Evolutionary conservation across 2,797 vertebrate genomes (phyloP), one percentile per base, ranked within the genome.

Genomic region (Coranthus polyacanthus): DNA sequence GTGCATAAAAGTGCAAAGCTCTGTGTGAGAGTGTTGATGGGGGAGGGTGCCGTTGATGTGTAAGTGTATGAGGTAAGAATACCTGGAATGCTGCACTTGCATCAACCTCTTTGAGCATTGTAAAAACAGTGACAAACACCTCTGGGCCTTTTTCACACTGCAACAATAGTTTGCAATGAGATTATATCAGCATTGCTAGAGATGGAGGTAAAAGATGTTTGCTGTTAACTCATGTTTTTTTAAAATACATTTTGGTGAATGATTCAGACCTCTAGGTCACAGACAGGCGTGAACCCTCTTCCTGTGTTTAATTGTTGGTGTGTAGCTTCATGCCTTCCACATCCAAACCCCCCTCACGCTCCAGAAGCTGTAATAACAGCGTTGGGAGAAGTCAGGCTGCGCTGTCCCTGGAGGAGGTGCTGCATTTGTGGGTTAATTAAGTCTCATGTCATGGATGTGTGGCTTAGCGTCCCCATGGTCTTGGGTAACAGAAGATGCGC

Each of bases 311-410:
- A 90, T 83, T 83, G 76, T 59, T 45, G 53, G 68, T 64, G 55
- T 83, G 55, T 51, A 67, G 62, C 77, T 41, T 80, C 56, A 63
- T 77, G 45, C 42, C 37, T 66, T 59, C 32, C 39, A 21, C 63
- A 61, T 59, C 32, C 37, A 3, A 71, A 26, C 61, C 75, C 68
- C 62, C 61, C 54, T 45, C 20, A 0, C 46, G 54, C 37, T 54
- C 58, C 53, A 72, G 65, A 58, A 79, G 56, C 13, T 55, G 38
- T 88, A 84, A 91, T 87, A 73, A 89, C 70, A 83, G 61, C 1
- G 22, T 21, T 76, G 26, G 1, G 32, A 51, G 65, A 73, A 57
- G 15, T n/a, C n/a, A n/a, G n/a, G n/a, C n/a, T n/a, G n/a, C n/a
- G n/a, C 58, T 54, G 53, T 83, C 39, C 63, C 52, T 5, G 29